Conservation (phyloP, 2,797 vertebrate genomes). For the Coregonus ussuriensis region DNA sequence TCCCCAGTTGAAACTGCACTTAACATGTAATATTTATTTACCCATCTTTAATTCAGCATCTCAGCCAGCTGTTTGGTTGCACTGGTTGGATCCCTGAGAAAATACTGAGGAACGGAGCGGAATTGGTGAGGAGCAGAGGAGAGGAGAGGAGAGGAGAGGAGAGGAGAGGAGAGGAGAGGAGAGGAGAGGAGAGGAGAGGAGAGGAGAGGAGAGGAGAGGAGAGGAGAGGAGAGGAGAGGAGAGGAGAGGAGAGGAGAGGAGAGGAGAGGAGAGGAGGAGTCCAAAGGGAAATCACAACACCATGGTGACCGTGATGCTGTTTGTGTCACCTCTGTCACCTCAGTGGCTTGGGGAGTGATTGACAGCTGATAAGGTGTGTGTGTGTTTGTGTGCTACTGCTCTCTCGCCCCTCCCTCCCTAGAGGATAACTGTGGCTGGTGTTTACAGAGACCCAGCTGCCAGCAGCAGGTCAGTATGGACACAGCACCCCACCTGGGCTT, state of each 20-base stretch:
- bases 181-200: not conserved
- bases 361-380: not conserved
- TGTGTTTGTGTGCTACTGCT: not conserved
- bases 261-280: not conserved
- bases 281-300: not conserved
- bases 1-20: not conserved
- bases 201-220: not conserved
- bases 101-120: not conserved
- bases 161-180: not conserved
- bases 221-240: not conserved
- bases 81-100: not conserved
- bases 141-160: not conserved
- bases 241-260: not conserved
- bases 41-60: not conserved
- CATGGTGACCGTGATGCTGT: not conserved
- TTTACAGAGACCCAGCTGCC: not conserved
- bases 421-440: not conserved
- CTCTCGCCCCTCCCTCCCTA: not conserved
- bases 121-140: not conserved
- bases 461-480: not conserved
- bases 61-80: not conserved
- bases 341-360: not conserved
- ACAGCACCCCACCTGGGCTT: not conserved
- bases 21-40: not conserved
- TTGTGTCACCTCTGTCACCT: not conserved